Evolutionary conservation across 2,888 invertebrate genomes (phyloP).

Genomic region (Brachycybe producta): DNA sequence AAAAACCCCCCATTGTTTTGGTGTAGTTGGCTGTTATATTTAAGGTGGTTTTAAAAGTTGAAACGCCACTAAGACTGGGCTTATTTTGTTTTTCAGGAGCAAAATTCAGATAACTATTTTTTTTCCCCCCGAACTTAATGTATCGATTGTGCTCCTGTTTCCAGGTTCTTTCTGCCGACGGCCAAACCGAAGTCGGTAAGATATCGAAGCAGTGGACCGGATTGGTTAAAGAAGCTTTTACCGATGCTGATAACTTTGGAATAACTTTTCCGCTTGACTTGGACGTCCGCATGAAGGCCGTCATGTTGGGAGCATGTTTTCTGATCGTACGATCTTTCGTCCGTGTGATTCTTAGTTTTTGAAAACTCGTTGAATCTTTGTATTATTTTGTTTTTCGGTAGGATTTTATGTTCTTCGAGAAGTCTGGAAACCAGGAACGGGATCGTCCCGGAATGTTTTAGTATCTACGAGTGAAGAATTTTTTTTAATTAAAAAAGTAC

Average conservation of each 20-base stretch:
- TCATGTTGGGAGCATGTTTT: constrained; percentile 67
- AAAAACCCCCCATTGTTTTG: too few relatives aligned
- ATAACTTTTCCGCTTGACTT: constrained; percentile 82
- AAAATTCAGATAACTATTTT: too few relatives aligned
- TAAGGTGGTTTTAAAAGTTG: too few relatives aligned
- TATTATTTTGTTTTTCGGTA: not conserved
- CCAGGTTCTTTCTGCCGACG: constrained; percentile 64
- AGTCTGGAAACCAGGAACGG: constrained; percentile 8
- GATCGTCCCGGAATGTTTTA: constrained; percentile 2
- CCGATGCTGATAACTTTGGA: constrained; percentile 77
- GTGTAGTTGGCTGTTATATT: too few relatives aligned
- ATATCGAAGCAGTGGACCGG: constrained; percentile 87
- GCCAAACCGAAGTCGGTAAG: constrained; percentile 57
- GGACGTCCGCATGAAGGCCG: constrained; percentile 67
- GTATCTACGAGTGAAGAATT: too few relatives aligned
- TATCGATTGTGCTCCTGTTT: too few relatives aligned
- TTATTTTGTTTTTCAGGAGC: too few relatives aligned
- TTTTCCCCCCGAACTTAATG: too few relatives aligned
- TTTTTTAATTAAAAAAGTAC: too few relatives aligned
- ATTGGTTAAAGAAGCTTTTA: constrained; percentile 62
- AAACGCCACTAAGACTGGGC: too few relatives aligned
- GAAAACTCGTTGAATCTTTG: not conserved
- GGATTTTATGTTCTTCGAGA: constrained; percentile 17
- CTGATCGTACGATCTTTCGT: constrained; percentile 55
- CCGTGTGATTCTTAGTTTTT: not conserved